Conservation (phyloP, 2,888 invertebrate genomes). For the Dasypolia templi region DNA sequence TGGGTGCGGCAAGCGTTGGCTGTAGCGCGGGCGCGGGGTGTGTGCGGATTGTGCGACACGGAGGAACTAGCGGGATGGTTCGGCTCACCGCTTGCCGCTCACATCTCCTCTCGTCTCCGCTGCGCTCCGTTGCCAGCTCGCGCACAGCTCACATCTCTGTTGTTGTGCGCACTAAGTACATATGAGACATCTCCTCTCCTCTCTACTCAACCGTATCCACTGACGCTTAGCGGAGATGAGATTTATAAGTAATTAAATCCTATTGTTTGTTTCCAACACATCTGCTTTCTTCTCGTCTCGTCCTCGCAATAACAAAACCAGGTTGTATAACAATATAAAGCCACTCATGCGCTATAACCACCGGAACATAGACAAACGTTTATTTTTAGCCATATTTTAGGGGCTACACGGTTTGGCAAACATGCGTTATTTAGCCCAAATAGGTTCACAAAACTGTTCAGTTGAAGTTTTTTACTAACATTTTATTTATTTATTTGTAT, state of each 20-base stretch:
- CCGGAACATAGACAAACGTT: neutral
- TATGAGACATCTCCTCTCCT: neutral
- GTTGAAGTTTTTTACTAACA: neutral
- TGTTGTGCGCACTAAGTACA: neutral
- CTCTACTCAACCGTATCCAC: neutral
- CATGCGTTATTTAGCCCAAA: conserved; percentile 5
- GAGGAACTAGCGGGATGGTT: neutral
- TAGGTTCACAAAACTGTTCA: neutral
- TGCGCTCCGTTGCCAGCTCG: neutral
- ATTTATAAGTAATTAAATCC: neutral
- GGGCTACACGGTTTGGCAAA: conserved; percentile 23
- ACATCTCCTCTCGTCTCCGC: neutral
- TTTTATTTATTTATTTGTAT: neutral
- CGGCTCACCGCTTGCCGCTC: neutral
- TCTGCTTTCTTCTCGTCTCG: neutral
- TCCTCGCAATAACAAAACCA: neutral
- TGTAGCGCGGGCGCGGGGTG: neutral
- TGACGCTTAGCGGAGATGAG: neutral
- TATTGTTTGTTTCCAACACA: neutral
- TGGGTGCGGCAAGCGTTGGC: neutral
- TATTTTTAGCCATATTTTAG: conserved; percentile 33
- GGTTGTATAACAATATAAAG: neutral
- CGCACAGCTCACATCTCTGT: neutral
- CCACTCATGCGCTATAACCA: conserved; percentile 6
- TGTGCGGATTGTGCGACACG: neutral